Evolutionary conservation across 2,888 invertebrate species (phyloP).

Genomic region (Aricia artaxerxes): DNA sequence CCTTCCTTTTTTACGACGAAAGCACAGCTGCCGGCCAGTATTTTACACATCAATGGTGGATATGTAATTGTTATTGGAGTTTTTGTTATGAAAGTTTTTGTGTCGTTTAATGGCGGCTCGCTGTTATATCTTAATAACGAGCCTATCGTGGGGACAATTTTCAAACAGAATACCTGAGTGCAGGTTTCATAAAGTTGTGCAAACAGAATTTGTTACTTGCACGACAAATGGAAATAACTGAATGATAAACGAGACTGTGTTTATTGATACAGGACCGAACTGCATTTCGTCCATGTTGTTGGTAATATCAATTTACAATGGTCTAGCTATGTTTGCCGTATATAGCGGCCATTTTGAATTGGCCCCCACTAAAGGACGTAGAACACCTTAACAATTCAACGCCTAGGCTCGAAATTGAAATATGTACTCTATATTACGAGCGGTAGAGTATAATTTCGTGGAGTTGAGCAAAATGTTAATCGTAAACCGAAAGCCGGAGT

Average conservation of each 20-base stretch:
- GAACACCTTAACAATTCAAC: constrained; percentile 13
- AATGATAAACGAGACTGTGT: constrained; percentile 15
- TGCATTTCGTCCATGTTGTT: constrained; percentile 3
- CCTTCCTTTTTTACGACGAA: not conserved
- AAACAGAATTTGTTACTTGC: constrained; percentile 11
- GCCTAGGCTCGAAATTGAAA: not conserved
- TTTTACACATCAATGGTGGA: constrained; percentile 15
- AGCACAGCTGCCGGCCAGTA: constrained; percentile 19
- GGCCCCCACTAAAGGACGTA: constrained; percentile 26
- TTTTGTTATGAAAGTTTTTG: not conserved
- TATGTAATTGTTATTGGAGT: constrained; percentile 14
- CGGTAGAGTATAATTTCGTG: not conserved
- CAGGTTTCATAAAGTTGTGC: constrained; percentile 3
- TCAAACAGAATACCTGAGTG: not conserved
- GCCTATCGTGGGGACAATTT: not conserved
- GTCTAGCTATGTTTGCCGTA: not conserved
- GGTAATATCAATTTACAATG: constrained; percentile 29
- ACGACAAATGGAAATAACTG: not conserved
- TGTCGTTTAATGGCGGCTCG: not conserved
- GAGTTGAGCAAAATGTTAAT: not conserved
- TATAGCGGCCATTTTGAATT: constrained; percentile 12
- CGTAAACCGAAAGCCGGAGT: not conserved
- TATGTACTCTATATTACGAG: not conserved
- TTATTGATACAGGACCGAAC: constrained; percentile 25
- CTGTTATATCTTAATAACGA: not conserved